Evolutionary conservation across 1,140 invertebrate species (phyloP).

Genomic region (Aphis craccivora): DNA sequence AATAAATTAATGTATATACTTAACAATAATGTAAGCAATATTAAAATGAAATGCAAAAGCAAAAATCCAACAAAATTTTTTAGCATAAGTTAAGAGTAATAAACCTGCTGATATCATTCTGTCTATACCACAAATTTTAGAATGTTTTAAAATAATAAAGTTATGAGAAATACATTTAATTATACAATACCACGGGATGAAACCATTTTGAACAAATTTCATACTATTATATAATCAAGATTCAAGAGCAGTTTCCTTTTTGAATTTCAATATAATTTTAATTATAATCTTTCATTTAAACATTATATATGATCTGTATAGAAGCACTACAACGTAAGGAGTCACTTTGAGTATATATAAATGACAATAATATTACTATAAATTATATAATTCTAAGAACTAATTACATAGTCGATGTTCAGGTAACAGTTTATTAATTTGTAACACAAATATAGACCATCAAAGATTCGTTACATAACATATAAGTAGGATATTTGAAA

Average conservation of each 20-base stretch:
- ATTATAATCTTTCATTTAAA: background rate
- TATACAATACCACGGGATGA: background rate
- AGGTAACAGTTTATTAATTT: background rate
- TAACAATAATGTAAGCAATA: background rate
- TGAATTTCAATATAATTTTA: background rate
- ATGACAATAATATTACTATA: background rate
- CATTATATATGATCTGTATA: background rate
- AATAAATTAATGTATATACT: background rate
- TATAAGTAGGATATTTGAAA: background rate
- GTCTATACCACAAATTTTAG: background rate
- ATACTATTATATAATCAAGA: background rate
- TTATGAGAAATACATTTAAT: background rate
- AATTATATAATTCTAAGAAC: background rate
- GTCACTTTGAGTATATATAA: background rate
- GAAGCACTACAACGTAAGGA: background rate
- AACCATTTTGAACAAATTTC: background rate
- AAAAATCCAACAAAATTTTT: background rate
- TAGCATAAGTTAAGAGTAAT: too few relatives aligned
- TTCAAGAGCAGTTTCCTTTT: background rate
- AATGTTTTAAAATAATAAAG: background rate
- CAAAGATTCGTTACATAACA: background rate
- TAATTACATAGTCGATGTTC: background rate
- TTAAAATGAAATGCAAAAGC: background rate
- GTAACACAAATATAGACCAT: too few relatives aligned
- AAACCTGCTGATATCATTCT: background rate